Percentiles rank a stretch among this genome's conserved stretches.
Evolutionary conservation across 2,888 invertebrate genomes (phyloP).

Genomic region (Lithodes maja): DNA sequence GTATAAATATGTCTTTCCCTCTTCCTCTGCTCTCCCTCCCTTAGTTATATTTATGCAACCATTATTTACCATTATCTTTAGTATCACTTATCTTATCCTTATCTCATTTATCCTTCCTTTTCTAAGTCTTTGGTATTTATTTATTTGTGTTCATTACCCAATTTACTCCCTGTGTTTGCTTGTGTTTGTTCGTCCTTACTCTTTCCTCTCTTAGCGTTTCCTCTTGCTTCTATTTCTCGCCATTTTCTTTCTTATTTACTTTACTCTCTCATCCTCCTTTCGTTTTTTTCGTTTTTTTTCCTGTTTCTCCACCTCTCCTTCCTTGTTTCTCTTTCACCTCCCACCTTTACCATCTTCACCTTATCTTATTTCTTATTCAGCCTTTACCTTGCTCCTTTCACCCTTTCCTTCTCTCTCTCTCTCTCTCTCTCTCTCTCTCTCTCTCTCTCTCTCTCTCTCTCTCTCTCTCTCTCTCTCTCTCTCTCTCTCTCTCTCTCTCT

Average conservation of each 20-base stretch:
- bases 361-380: background rate
- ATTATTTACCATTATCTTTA: too few relatives aligned
- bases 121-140: too few relatives aligned
- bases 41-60: too few relatives aligned
- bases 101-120: too few relatives aligned
- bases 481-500: conserved; percentile 3
- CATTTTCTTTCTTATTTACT: background rate
- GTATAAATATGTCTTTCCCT: too few relatives aligned
- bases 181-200: background rate
- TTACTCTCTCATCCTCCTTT: conserved; percentile 20
- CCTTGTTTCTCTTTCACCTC: background rate
- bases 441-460: conserved; percentile 32
- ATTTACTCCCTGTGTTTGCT: too few relatives aligned
- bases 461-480: background rate
- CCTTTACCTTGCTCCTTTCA: too few relatives aligned
- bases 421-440: background rate
- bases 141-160: too few relatives aligned
- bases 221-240: background rate
- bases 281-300: too few relatives aligned
- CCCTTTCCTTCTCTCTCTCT: background rate
- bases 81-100: too few relatives aligned
- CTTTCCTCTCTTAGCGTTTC: background rate
- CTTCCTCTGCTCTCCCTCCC: too few relatives aligned
- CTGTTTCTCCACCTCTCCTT: background rate
- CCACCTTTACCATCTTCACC: background rate